Base-by-base conservation (phyloP, 2,888 invertebrate genomes). In the Eupithecia subumbrata region DNA sequence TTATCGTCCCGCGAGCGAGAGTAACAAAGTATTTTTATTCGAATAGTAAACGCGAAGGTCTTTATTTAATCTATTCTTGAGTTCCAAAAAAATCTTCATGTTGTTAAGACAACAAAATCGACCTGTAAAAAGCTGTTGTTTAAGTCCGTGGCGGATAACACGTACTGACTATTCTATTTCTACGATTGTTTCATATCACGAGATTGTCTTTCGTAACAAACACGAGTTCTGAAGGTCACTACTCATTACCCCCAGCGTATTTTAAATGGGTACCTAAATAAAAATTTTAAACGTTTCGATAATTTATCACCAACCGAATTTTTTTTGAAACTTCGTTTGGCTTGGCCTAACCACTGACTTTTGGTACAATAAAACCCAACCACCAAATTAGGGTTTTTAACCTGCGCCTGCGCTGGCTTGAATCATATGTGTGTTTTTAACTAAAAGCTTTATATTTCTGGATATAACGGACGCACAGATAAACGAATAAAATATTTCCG, bases 401-500 rank as follows among this genome's bases (percentile, higher is more conserved):
- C 25, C 25, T 5, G 5, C 25, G 60, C 14, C 22, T 25, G 60
- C 60, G 22, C 64, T 18, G 64, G 11, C 11, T 67, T 67, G 40
- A 67, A 67, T 40, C 64, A 64, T 34, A 3, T 40, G 18, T 63
- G 64, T 64, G 64, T 64, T 64, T 64, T 67, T 64, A 70, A 76
- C 72, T 76, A 76, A 74, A 69, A 66, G 34, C 56, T 30, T 70
- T 77, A 73, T 76, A 68, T 70, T 78, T 76, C 75, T 73, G 77
- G 73, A 60, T 34, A 71, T 40, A 64, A 68, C 73, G 64, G 67
- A 75, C 22, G 12, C 76, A 74, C 56, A 70, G 76, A 56, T 18
- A 71, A 74, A 80, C 81, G 81, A 80, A 83, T 83, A 84, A 81
- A 68, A 81, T 84, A 78, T 85, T 85, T 86, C 79, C 81, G 83